These are phyloP conservation scores for Hetaerina titia DNA, from an alignment of 2,888 invertebrate genomes.

Conservation along the genomic window DNA sequence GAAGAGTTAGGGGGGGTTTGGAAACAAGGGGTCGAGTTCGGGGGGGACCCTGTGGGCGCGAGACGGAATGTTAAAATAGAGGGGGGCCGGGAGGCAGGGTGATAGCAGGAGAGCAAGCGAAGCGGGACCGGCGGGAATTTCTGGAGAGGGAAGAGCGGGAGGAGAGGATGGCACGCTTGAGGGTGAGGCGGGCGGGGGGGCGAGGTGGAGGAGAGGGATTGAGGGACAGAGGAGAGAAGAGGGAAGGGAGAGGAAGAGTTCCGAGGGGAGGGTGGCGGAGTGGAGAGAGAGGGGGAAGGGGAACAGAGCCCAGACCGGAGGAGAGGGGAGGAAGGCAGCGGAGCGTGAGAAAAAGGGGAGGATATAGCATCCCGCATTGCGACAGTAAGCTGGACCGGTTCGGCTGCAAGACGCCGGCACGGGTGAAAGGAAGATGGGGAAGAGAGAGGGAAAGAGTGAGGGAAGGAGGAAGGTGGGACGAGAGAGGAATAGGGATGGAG, in stretches of 20 bases:
- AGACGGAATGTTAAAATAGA: not conserved
- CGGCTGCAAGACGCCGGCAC: slow-evolving; percentile 56
- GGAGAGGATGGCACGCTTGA: not conserved
- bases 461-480: not conserved
- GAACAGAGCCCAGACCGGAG: not conserved
- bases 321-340: not conserved
- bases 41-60: not conserved
- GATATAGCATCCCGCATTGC: slow-evolving; percentile 66
- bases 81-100: not conserved
- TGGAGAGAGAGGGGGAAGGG: not conserved
- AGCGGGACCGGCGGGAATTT: not conserved
- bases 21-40: not conserved
- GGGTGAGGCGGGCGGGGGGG: not conserved
- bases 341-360: not conserved
- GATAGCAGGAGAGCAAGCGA: not conserved
- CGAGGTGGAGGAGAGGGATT: not conserved
- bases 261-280: not conserved
- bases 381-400: slow-evolving; percentile 65
- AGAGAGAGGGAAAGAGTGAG: not conserved
- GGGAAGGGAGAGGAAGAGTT: not conserved
- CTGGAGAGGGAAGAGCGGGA: slow-evolving; percentile 12
- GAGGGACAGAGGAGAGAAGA: not conserved
- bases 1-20: not conserved
- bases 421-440: not conserved
- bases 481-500: slow-evolving; percentile 16